Conservation (phyloP, 2,888 invertebrate genomes). For the Podabrus alpinus region DNA sequence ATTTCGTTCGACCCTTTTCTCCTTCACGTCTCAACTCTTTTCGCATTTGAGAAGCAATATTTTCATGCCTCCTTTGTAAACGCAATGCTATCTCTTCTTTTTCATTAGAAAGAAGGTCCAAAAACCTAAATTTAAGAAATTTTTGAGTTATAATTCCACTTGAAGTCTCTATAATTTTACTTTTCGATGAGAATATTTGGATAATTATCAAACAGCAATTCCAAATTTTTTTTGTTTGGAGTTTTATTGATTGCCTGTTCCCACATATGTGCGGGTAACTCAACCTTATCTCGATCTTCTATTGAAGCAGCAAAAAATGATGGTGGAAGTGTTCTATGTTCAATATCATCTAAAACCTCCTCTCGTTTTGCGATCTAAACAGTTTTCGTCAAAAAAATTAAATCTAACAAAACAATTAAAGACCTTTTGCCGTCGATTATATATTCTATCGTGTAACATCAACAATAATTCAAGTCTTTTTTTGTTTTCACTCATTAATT, state of each 20-base stretch:
- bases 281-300: slow-evolving; percentile 44
- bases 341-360: slow-evolving; percentile 50
- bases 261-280: slow-evolving; percentile 53
- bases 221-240: slow-evolving; percentile 46
- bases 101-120: slow-evolving; percentile 45
- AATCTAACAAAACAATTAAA: neutral
- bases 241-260: slow-evolving; percentile 51
- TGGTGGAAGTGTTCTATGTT: slow-evolving; percentile 42
- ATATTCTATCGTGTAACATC: slow-evolving; percentile 46
- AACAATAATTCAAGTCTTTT: slow-evolving; percentile 46
- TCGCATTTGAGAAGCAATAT: slow-evolving; percentile 52
- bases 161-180: slow-evolving; percentile 32
- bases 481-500: slow-evolving; percentile 41
- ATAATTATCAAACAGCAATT: slow-evolving; percentile 44
- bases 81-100: slow-evolving; percentile 52
- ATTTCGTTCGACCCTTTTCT: slow-evolving; percentile 43
- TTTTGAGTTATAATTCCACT: neutral
- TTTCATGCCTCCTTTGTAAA: slow-evolving; percentile 51
- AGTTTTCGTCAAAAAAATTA: neutral
- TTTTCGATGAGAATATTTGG: slow-evolving; percentile 47
- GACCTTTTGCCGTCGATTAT: slow-evolving; percentile 42
- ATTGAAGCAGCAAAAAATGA: slow-evolving; percentile 49
- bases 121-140: slow-evolving; percentile 39
- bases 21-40: slow-evolving; percentile 51
- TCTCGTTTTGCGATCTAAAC: slow-evolving; percentile 46